Conservation (phyloP, 2,888 invertebrate genomes). For the Apodemia hepburni region DNA sequence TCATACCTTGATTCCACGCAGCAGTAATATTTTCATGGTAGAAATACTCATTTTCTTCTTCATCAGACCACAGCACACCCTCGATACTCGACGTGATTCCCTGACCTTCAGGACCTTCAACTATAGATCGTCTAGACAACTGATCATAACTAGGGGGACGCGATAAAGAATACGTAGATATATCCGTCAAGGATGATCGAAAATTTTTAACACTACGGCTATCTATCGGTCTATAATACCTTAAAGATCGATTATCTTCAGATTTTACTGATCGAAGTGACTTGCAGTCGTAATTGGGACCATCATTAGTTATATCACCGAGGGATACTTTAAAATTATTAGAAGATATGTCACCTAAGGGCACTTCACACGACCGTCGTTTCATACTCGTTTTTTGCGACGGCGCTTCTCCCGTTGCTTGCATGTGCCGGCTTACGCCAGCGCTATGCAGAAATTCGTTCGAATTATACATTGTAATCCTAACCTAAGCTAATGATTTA, state of each 20-base stretch:
- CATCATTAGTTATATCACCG: slow-evolving; percentile 60
- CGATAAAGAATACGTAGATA: slow-evolving; percentile 50
- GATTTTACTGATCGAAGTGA: slow-evolving; percentile 62
- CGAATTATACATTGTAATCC: slow-evolving; percentile 64
- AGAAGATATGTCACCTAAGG: slow-evolving; percentile 67
- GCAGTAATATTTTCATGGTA: slow-evolving; percentile 72
- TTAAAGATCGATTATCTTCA: slow-evolving; percentile 54
- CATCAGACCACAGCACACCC: slow-evolving; percentile 76
- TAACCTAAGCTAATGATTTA: slow-evolving; percentile 48
- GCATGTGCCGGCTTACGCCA: slow-evolving; percentile 72
- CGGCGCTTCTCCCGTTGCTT: slow-evolving; percentile 69
- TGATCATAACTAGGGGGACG: slow-evolving; percentile 71
- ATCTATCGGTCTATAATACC: slow-evolving; percentile 65
- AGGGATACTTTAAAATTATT: slow-evolving; percentile 72
- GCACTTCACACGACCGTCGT: slow-evolving; percentile 68
- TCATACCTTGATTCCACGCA: slow-evolving; percentile 74
- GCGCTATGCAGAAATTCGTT: slow-evolving; percentile 71
- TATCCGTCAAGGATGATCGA: slow-evolving; percentile 62
- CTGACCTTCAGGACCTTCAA: slow-evolving; percentile 57
- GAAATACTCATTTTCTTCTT: slow-evolving; percentile 75
- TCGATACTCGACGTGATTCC: slow-evolving; percentile 75
- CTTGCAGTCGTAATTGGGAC: slow-evolving; percentile 56
- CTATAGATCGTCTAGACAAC: slow-evolving; percentile 64
- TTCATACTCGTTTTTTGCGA: slow-evolving; percentile 74
- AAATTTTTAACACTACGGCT: slow-evolving; percentile 70